Evolutionary conservation across 2,888 invertebrate genomes (phyloP), one percentile per base, ranked within the genome.

Genomic region (Volucella inanis): DNA sequence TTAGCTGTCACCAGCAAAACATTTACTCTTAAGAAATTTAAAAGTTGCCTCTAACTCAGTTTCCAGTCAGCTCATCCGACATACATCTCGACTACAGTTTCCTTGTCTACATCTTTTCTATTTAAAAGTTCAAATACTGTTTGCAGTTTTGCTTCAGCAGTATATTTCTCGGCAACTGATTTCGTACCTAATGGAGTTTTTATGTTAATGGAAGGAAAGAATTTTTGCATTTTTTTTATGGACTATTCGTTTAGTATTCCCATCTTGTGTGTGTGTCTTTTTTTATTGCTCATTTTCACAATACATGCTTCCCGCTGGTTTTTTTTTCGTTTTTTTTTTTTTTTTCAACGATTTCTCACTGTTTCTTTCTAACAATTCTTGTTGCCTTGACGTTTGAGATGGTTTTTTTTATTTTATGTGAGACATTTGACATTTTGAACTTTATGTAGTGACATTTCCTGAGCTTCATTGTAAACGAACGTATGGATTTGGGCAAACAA

Each of bases 151-250:
- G 31, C 31, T 31, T 31, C 6, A 6, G 31, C 6, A 6, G 31
- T 6, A 31, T 31, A 31, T 49, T 49, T 14, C 8, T 49, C 6
- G 6, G 49, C 14, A 49, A 49, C 12, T 8, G n/a, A 49, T 49
- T 68, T 55, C n/a, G 22, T 38, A 65, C 31, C 50, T 76, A 76
- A 76, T 76, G 76, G 76, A 76, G 41, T 67, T 76, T 68, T 68
- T 67, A 68, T 76, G 76, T 76, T 50, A 67, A 76, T 76, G 50
- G 31, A 41, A 15, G 9, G 1, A 38, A 47, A 50, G 57, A 31
- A 43, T 52, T 75, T 76, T 76, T 76, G 59, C 76, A 76, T 67
- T 67, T 43, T n/a, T 72, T 74, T 74, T 65, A 55, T 55, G 22
- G 49, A 65, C 74, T 74, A 31, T 74, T 74, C 52, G 45, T 55